These are phyloP conservation scores for Zelleria hepariella DNA, from an alignment of 2,888 invertebrate species.

Conservation along the genomic window DNA sequence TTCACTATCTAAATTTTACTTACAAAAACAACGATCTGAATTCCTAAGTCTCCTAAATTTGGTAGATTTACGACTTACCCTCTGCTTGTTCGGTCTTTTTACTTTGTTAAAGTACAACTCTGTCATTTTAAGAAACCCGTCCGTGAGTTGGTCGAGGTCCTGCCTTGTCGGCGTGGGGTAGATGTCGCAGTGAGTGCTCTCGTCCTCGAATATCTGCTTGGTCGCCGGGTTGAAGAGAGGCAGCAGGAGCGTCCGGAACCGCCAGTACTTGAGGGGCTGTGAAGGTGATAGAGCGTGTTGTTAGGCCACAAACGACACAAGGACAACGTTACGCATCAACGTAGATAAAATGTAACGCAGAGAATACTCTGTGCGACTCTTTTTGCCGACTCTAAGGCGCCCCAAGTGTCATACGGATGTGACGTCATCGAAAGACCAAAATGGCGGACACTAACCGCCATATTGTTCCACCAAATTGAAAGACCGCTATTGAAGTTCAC, in stretches of 20 bases:
- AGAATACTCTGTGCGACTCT: too few relatives aligned
- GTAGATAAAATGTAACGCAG: too few relatives aligned
- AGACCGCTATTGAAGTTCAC: too few relatives aligned
- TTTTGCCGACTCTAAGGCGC: too few relatives aligned
- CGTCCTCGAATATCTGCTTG: conserved; percentile 82
- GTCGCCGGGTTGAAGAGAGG: conserved; percentile 86
- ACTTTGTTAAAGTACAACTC: conserved; percentile 93
- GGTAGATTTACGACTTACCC: conserved; percentile 73
- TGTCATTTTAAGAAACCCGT: conserved; percentile 85
- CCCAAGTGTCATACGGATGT: too few relatives aligned
- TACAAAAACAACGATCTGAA: neutral
- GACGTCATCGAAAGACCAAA: too few relatives aligned
- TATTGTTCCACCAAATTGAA: too few relatives aligned
- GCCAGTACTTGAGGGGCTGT: conserved; percentile 87
- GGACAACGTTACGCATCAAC: too few relatives aligned
- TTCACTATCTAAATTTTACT: neutral
- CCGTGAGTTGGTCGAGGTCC: conserved; percentile 76
- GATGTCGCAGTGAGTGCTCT: conserved; percentile 83
- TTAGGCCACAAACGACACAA: too few relatives aligned
- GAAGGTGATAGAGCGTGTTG: too few relatives aligned
- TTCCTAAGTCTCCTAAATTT: conserved; percentile 14
- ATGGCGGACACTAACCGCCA: too few relatives aligned
- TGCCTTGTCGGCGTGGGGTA: conserved; percentile 77
- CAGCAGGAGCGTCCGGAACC: conserved; percentile 90
- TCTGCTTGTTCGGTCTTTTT: conserved; percentile 82